Evolutionary conservation across 2,113 vertebrate genomes (phyloP).

Genomic region (Myocastor coypus): DNA sequence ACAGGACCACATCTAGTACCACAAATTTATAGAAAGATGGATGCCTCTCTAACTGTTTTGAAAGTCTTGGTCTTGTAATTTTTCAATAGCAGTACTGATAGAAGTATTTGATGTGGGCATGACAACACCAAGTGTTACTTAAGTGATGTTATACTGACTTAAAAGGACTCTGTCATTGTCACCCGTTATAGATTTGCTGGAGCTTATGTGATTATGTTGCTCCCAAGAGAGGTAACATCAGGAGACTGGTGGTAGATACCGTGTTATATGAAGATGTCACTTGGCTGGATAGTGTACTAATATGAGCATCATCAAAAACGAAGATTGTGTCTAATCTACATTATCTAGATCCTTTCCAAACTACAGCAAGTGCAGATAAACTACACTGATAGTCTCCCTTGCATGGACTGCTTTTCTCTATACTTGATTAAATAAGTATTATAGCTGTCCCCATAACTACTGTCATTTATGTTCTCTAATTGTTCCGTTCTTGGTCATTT

Average conservation of each 20-base stretch:
- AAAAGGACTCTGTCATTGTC: neutral
- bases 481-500: no score
- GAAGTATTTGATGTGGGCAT: neutral
- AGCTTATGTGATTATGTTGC: neutral
- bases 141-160: no score
- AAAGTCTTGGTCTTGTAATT: neutral
- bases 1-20: neutral
- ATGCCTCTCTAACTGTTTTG: neutral
- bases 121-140: neutral
- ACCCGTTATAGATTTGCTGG: neutral
- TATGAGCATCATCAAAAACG: neutral
- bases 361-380: neutral
- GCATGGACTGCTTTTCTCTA: no score
- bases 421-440: no score
- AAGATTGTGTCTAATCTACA: neutral
- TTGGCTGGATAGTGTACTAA: neutral
- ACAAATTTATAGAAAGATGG: neutral
- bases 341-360: neutral
- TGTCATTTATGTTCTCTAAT: no score
- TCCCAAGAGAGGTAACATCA: neutral
- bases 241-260: neutral
- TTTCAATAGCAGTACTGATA: neutral
- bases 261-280: neutral
- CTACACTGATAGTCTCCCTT: neutral
- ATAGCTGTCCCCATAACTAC: no score